Percentiles rank a stretch among this genome's conserved stretches.
These are phyloP conservation scores for Dinocampus coccinellae DNA, from an alignment of 2,888 invertebrate species.

Conservation along the genomic window DNA sequence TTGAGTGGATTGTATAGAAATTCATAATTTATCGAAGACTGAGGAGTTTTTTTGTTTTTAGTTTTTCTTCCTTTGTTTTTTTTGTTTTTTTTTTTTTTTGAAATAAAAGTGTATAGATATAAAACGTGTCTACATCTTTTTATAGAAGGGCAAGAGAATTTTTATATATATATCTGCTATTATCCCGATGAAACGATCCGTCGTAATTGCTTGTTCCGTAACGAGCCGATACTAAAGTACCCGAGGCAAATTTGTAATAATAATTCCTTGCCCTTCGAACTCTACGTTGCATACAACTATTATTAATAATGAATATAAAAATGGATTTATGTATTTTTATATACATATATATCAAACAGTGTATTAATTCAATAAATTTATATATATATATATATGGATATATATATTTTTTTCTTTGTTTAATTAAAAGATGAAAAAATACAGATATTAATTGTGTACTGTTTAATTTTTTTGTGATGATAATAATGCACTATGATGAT, in stretches of 20 bases:
- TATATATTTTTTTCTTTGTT: too few species aligned
- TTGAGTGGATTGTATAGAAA: background rate
- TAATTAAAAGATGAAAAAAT: too few species aligned
- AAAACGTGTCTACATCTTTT: slow-evolving; percentile 1
- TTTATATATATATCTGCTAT: slow-evolving; percentile 28
- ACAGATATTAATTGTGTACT: background rate
- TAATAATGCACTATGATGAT: background rate
- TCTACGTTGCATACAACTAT: background rate
- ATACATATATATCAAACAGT: background rate
- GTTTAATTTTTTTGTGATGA: background rate
- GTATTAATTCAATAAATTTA: background rate
- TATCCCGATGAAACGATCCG: slow-evolving; percentile 55
- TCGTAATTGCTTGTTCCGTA: slow-evolving; percentile 53
- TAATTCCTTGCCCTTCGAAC: slow-evolving; percentile 41
- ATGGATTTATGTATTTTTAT: background rate
- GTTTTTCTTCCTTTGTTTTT: too few species aligned
- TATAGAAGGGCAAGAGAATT: slow-evolving; percentile 3
- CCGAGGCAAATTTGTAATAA: slow-evolving; percentile 34
- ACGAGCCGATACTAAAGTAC: slow-evolving; percentile 44
- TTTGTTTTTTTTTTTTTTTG: too few species aligned
- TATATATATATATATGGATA: background rate
- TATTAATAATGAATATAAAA: slow-evolving; percentile 12
- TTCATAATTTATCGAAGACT: background rate
- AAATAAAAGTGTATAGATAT: background rate
- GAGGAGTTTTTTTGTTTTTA: slow-evolving; percentile 13